Evolutionary conservation across 2,113 vertebrate species (phyloP).

Genomic region (Thamnophis sirtalis): DNA sequence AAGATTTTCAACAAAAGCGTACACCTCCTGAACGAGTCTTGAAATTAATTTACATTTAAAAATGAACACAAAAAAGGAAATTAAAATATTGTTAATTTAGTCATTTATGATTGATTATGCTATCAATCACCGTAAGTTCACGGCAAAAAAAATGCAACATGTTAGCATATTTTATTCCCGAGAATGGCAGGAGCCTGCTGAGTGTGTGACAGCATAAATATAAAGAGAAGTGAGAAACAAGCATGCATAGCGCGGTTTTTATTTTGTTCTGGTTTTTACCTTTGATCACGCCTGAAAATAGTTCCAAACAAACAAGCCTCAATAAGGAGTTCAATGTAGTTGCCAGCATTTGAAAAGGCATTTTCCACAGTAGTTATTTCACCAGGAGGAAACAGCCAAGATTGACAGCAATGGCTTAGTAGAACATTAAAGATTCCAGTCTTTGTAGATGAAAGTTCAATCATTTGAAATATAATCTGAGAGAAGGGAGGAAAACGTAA

Average conservation of each 20-base stretch:
- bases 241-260: not conserved
- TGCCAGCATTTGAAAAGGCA: slow-evolving; percentile 71
- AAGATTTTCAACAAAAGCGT: slow-evolving; percentile 83
- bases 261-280: slow-evolving; percentile 64
- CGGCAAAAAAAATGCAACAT: not conserved
- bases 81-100: not conserved
- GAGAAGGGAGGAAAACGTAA: slow-evolving; percentile 32
- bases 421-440: slow-evolving; percentile 86
- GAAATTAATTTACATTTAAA: slow-evolving; percentile 31
- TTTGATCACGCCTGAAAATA: slow-evolving; percentile 88
- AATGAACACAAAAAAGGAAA: slow-evolving; percentile 14
- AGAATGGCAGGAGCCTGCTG: not conserved
- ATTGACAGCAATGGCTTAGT: slow-evolving; percentile 81
- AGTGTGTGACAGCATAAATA: not conserved
- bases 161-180: not conserved
- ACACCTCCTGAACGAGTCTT: slow-evolving; percentile 87
- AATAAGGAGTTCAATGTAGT: slow-evolving; percentile 74
- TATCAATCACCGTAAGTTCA: not conserved
- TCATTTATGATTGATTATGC: not conserved
- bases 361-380: slow-evolving; percentile 29
- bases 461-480: slow-evolving; percentile 79
- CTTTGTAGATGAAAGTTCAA: slow-evolving; percentile 84
- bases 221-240: not conserved
- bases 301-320: slow-evolving; percentile 89
- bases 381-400: slow-evolving; percentile 72